Evolutionary conservation across 2,113 vertebrate species (phyloP).

Genomic region (Chaetodon trifascialis): DNA sequence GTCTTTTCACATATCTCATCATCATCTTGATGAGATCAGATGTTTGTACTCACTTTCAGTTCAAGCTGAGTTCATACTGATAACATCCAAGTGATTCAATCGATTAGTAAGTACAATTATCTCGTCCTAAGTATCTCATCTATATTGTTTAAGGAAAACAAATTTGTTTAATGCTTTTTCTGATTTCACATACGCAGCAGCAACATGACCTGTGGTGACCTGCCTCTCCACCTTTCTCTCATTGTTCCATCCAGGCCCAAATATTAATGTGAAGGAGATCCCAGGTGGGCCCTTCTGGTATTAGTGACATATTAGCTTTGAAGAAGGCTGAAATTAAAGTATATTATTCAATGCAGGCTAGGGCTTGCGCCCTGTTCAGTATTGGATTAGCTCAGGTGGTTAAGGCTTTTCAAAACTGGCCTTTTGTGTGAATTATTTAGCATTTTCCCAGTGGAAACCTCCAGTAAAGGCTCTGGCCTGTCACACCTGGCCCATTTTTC

Average conservation of each 20-base stretch:
- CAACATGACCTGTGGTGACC: conserved; percentile 28
- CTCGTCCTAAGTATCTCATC: background rate
- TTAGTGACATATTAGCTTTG: conserved; percentile 52
- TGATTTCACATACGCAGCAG: background rate
- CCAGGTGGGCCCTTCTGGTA: conserved; percentile 26
- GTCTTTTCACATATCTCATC: background rate
- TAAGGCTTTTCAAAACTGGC: conserved; percentile 64
- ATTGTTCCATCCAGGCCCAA: conserved; percentile 23
- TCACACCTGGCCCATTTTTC: conserved; percentile 38
- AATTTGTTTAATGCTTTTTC: background rate
- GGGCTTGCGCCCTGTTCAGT: conserved; percentile 13
- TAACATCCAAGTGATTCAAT: background rate
- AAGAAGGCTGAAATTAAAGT: conserved; percentile 51
- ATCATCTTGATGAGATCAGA: background rate
- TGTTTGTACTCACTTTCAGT: background rate
- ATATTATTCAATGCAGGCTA: conserved; percentile 39
- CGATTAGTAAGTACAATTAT: background rate
- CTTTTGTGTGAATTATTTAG: conserved; percentile 73
- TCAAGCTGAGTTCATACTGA: background rate
- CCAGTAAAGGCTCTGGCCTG: conserved; percentile 17
- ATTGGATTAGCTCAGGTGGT: conserved; percentile 49
- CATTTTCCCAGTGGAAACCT: conserved; percentile 58
- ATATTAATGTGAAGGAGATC: conserved; percentile 48
- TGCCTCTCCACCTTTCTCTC: conserved; percentile 14
- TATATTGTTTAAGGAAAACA: background rate